phyloP scores from a whole-genome alignment of 37 sponge, comb jelly and placozoan genomes.

The Hexactinellida sp. region DNA sequence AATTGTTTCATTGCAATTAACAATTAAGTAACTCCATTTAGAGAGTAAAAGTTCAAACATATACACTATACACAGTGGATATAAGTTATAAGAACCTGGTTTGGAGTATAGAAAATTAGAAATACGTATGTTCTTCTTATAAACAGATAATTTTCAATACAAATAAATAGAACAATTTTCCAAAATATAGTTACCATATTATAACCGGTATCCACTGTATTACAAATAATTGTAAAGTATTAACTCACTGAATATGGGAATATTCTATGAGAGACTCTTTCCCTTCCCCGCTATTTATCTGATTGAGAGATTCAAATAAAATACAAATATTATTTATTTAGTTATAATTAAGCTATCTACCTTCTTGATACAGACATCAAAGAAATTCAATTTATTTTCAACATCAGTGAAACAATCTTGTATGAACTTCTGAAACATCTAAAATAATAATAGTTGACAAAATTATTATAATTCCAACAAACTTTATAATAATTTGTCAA shows the following conservation, averaged over 20 bases:
- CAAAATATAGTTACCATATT: too few species aligned
- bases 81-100: too few species aligned
- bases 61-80: too few species aligned
- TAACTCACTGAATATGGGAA: background rate
- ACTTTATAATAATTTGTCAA: background rate
- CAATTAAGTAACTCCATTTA: too few species aligned
- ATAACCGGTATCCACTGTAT: too few species aligned
- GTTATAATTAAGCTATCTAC: background rate
- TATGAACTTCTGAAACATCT: slow-evolving; percentile 10
- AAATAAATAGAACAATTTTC: too few species aligned
- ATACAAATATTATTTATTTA: background rate
- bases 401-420: background rate
- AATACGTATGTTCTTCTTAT: too few species aligned
- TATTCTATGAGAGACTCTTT: background rate
- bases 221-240: too few species aligned
- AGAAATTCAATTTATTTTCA: slow-evolving; percentile 1
- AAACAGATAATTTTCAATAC: too few species aligned
- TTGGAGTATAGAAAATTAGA: too few species aligned
- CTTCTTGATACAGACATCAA: background rate
- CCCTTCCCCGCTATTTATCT: background rate
- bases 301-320: background rate
- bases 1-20: too few species aligned
- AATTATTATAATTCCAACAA: background rate
- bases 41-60: too few species aligned
- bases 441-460: background rate